phyloP scores from a whole-genome alignment of 2,113 vertebrate species.

The Nibea albiflora region DNA sequence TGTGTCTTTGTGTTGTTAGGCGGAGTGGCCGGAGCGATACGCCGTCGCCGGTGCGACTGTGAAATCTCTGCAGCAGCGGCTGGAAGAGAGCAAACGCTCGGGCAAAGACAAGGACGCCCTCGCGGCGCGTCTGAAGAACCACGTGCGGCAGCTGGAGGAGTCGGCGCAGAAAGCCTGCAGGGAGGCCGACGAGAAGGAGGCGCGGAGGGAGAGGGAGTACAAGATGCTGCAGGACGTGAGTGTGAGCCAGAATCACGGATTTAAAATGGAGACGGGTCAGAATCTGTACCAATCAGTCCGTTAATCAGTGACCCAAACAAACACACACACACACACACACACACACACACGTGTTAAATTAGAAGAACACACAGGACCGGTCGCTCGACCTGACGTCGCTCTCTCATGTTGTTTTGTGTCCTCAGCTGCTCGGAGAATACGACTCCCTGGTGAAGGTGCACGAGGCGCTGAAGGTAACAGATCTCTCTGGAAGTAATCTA shows the following conservation, averaged over 20 bases:
- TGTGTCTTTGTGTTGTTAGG: constrained; percentile 70
- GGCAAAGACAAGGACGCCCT: constrained; percentile 90
- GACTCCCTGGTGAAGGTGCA: constrained; percentile 92
- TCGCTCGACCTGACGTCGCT: neutral
- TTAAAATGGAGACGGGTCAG: no score
- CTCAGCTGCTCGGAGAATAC: constrained; percentile 92
- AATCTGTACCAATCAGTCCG: no score
- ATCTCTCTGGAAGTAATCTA: neutral
- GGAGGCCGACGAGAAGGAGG: constrained; percentile 90
- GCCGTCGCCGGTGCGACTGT: constrained; percentile 81
- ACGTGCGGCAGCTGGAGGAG: constrained; percentile 89
- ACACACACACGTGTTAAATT: no score
- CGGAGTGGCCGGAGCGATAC: constrained; percentile 90
- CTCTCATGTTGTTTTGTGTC: constrained; percentile 30
- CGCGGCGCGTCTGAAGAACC: constrained; percentile 81
- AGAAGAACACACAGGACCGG: neutral
- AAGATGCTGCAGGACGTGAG: constrained; percentile 96
- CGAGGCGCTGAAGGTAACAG: constrained; percentile 89
- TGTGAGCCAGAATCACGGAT: neutral
- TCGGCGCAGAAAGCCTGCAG: constrained; percentile 86
- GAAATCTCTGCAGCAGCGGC: constrained; percentile 87
- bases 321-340: no score
- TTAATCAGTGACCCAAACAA: no score
- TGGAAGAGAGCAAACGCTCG: constrained; percentile 89
- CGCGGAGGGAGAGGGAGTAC: constrained; percentile 87